phyloP scores from a whole-genome alignment of 2,888 invertebrate species.

The Andrena minutula region DNA sequence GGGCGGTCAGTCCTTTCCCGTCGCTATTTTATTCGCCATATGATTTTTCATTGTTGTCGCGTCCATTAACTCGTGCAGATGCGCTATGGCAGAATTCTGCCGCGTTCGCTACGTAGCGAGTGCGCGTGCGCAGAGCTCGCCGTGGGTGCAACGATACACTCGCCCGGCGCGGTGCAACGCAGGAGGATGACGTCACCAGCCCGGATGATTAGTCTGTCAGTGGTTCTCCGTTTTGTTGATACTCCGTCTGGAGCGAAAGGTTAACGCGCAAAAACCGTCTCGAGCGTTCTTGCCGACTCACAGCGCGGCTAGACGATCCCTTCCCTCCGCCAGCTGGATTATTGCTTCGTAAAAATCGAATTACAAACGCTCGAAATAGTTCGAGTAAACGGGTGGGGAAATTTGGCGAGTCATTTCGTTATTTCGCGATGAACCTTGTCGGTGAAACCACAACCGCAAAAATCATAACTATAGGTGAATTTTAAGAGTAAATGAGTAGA shows the following conservation, averaged over 20 bases:
- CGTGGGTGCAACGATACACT: constrained; percentile 64
- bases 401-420: neutral
- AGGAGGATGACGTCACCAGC: constrained; percentile 72
- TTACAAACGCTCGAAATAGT: constrained; percentile 4
- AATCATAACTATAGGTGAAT: too few relatives aligned
- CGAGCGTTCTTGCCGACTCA: constrained; percentile 16
- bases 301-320: constrained; percentile 28
- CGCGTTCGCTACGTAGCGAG: constrained; percentile 14
- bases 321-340: neutral
- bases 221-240: constrained; percentile 80
- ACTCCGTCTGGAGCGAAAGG: constrained; percentile 64
- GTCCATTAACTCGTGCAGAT: constrained; percentile 1
- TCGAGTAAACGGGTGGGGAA: neutral
- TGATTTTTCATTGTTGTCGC: neutral
- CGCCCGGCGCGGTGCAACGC: constrained; percentile 50
- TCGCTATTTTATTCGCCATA: neutral
- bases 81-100: constrained; percentile 12
- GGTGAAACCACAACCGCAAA: too few relatives aligned
- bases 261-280: constrained; percentile 63
- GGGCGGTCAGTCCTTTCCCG: neutral
- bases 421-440: neutral
- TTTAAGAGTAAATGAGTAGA: too few relatives aligned
- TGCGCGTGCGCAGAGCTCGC: constrained; percentile 37
- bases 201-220: constrained; percentile 74
- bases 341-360: constrained; percentile 13